These are phyloP conservation scores for Lates japonicus DNA, from an alignment of 2,797 vertebrate genomes.

Conservation along the genomic window DNA sequence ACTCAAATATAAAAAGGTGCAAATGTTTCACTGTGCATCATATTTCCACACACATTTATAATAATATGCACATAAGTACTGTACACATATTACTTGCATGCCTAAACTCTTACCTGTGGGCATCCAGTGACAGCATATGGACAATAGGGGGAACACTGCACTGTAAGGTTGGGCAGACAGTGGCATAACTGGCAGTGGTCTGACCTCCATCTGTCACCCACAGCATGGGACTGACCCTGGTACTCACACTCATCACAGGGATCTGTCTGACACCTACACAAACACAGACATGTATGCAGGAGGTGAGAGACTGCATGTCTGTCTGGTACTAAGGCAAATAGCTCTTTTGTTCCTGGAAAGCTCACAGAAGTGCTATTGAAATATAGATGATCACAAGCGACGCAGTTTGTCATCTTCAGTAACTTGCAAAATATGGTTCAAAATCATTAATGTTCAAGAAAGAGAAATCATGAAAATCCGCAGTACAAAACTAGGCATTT, in stretches of 20 bases:
- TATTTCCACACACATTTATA: background rate
- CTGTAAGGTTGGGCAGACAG: slow-evolving; percentile 84
- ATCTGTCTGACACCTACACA: slow-evolving; percentile 88
- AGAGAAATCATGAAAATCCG: background rate
- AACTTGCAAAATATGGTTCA: background rate
- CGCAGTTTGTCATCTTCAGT: background rate
- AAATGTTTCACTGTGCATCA: background rate
- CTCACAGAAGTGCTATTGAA: background rate
- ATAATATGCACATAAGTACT: background rate
- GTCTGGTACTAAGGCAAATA: background rate
- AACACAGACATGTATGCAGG: slow-evolving; percentile 4
- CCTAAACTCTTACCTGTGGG: slow-evolving; percentile 85
- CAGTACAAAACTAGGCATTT: too few relatives aligned
- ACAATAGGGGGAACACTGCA: slow-evolving; percentile 89
- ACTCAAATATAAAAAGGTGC: background rate
- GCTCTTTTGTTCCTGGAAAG: background rate
- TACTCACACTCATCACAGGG: slow-evolving; percentile 88
- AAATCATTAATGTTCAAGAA: background rate
- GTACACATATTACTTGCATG: background rate
- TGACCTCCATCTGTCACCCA: slow-evolving; percentile 89
- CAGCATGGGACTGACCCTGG: slow-evolving; percentile 74
- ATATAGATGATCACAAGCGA: background rate
- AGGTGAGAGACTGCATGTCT: background rate
- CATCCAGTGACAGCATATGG: slow-evolving; percentile 82
- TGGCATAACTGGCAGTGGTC: slow-evolving; percentile 88